Percentiles rank a stretch among this genome's conserved stretches.
Evolutionary conservation across 2,888 invertebrate genomes (phyloP).

Genomic region (Drosophila limbata): DNA sequence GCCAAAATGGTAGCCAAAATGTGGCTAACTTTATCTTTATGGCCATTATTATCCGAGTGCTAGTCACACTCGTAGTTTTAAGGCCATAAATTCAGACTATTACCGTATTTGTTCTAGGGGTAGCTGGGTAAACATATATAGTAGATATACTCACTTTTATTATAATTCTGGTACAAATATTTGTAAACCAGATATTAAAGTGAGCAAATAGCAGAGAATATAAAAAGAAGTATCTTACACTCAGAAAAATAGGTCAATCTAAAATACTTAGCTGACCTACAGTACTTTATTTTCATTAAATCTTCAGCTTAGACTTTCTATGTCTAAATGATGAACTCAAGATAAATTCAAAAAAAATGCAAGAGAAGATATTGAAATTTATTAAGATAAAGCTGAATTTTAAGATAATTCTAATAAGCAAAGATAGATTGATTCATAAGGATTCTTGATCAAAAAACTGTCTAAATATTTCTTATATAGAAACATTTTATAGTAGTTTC

Average conservation of each 20-base stretch:
- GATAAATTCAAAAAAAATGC: too few species aligned
- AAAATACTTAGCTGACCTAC: not conserved
- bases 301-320: too few species aligned
- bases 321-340: too few species aligned
- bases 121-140: not conserved
- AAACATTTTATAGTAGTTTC: not conserved
- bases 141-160: not conserved
- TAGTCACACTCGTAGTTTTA: not conserved
- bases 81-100: conserved; percentile 6
- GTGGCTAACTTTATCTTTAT: conserved; percentile 52
- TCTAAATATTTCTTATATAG: not conserved
- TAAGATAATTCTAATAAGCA: too few species aligned
- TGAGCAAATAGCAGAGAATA: not conserved
- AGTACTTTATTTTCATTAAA: not conserved
- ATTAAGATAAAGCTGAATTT: not conserved
- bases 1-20: not conserved
- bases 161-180: not conserved
- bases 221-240: not conserved
- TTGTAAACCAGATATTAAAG: not conserved
- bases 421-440: not conserved
- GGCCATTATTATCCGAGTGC: conserved; percentile 2
- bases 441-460: not conserved
- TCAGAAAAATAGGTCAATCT: not conserved
- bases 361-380: too few species aligned
- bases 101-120: not conserved